phyloP scores from a whole-genome alignment of 2,113 vertebrate species.

The Trinectes maculatus region DNA sequence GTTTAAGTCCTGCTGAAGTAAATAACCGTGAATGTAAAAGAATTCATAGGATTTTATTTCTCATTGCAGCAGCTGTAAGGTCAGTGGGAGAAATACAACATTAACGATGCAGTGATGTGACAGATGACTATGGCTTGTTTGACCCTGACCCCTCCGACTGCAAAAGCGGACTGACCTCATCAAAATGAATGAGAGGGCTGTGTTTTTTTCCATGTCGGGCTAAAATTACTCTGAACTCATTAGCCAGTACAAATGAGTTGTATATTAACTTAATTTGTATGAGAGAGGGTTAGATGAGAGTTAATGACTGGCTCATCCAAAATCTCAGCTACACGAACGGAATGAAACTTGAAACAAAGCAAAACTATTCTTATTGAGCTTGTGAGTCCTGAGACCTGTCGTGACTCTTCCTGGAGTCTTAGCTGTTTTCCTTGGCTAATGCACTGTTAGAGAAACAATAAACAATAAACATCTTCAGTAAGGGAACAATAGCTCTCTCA shows the following conservation, averaged over 20 bases:
- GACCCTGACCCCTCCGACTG: not conserved
- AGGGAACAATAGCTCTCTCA: constrained; percentile 57
- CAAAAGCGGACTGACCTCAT: not conserved
- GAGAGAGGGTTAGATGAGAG: constrained; percentile 6
- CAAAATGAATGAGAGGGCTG: constrained; percentile 3
- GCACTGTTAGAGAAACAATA: constrained; percentile 58
- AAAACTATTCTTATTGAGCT: not conserved
- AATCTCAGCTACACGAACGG: not conserved
- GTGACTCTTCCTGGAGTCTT: not conserved
- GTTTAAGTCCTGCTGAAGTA: too few relatives aligned
- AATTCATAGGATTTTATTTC: too few relatives aligned
- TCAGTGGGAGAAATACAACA: too few relatives aligned
- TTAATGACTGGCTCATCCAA: not conserved
- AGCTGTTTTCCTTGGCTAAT: constrained; percentile 36
- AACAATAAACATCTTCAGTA: constrained; percentile 59
- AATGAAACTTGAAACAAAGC: not conserved
- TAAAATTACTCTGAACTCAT: constrained; percentile 3
- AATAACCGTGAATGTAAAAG: too few relatives aligned
- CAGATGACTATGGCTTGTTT: not conserved
- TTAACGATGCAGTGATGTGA: not conserved
- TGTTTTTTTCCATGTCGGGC: not conserved
- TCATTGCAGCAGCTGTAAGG: too few relatives aligned
- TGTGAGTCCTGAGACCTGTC: not conserved
- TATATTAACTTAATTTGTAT: not conserved
- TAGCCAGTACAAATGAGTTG: constrained; percentile 7